Evolutionary conservation across 2,888 invertebrate genomes (phyloP), one percentile per base, ranked within the genome.

Genomic region (Linyphia triangularis): DNA sequence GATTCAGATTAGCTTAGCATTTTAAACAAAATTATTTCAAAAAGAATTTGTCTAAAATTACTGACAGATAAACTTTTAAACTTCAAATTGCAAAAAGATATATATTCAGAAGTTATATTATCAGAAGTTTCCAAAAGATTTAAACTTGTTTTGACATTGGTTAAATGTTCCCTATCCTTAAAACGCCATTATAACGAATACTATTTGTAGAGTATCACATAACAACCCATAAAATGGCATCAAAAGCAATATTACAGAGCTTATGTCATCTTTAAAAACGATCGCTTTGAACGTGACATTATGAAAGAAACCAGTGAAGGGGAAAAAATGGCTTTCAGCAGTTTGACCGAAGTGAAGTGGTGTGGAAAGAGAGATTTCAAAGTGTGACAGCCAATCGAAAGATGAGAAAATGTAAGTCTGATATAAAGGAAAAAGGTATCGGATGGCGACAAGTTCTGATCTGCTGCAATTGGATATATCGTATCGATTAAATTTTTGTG

Each of bases 331-430:
- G 26, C 24, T 24, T 22, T 70, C 43, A 43, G 16, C 40, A 70
- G 43, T 43, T 26, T 24, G 40, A 70, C 43, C 1, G 70, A 51
- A 26, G 43, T 43, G 70, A 70, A 43, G 70, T 43, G 26, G 26
- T 16, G 26, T 43, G 26, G 43, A 70, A 37, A 70, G 26, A 43
- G 43, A 43, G 37, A 37, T 10, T n/a, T 43, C 43, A 26, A 43
- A 43, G 43, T 70, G 70, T 70, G 70, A 43, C 40, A 70, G n/a
- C 70, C 26, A 70, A 70, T 70, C 70, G 43, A 16, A 70, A 70
- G n/a, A 13, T 28, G 51, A 19, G 19, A 70, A 13, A 16, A 24
- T 24, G 33, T 69, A 69, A 69, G 19, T 13, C 33, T 19, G 33
- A 30, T 9, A 37, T 19, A 37, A 69, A 37, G 19, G 33, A 69